These are phyloP conservation scores for Erpornis zantholeuca DNA, from an alignment of 2,113 vertebrate genomes.

Conservation along the genomic window DNA sequence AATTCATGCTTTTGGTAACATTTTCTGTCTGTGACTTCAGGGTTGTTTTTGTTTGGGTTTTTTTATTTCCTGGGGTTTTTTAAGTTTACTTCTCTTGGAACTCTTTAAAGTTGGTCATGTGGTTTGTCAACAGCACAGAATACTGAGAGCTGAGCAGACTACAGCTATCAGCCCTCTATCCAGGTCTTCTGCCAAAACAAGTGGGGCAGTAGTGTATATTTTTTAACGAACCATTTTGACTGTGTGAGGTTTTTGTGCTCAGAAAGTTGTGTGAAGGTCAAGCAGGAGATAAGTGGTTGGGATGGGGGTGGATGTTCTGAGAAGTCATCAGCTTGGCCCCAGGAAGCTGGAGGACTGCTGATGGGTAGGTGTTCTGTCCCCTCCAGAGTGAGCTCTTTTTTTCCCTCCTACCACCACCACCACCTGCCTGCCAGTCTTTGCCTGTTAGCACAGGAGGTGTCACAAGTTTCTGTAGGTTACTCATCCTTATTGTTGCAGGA, in stretches of 20 bases:
- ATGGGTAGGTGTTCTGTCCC: background rate
- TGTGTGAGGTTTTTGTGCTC: background rate
- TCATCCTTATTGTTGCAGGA: background rate
- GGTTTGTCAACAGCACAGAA: background rate
- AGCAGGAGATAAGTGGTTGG: accelerated
- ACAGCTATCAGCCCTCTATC: background rate
- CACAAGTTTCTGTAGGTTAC: background rate
- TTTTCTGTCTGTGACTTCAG: background rate
- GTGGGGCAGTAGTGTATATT: background rate
- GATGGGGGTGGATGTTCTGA: background rate
- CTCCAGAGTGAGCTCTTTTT: accelerated
- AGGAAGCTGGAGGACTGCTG: background rate
- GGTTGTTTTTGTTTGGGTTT: background rate
- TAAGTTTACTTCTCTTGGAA: background rate
- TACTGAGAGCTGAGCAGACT: background rate
- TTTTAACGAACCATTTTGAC: background rate
- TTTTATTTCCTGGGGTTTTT: background rate
- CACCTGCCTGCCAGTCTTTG: background rate
- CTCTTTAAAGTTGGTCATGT: background rate
- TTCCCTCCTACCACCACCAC: background rate
- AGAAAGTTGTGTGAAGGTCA: background rate
- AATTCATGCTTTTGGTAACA: background rate
- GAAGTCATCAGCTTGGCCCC: background rate
- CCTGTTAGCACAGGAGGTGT: accelerated
- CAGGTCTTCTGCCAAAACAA: background rate